Evolutionary conservation across 1,140 invertebrate species (phyloP).

Genomic region (Carposina sasakii): DNA sequence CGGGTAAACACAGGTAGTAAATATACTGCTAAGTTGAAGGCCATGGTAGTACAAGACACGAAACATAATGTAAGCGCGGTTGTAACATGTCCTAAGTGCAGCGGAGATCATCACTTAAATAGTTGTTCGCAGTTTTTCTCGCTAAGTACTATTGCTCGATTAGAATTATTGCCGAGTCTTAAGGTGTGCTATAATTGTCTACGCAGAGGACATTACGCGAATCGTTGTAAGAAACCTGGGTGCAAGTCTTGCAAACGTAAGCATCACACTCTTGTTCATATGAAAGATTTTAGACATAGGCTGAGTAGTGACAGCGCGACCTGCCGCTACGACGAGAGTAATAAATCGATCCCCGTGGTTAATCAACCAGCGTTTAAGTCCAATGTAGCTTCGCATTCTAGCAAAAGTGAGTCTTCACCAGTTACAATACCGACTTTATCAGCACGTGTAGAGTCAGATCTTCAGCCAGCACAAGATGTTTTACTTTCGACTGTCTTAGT

Average conservation of each 20-base stretch:
- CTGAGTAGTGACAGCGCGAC: too few species aligned
- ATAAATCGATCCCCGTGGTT: too few species aligned
- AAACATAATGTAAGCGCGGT: too few species aligned
- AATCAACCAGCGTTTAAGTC: neutral
- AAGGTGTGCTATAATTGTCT: conserved; percentile 8
- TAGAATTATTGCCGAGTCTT: neutral
- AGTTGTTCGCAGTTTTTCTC: neutral
- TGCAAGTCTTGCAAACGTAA: neutral
- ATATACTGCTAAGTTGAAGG: neutral
- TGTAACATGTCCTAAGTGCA: conserved; percentile 1
- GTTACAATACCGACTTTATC: neutral
- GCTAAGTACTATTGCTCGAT: neutral
- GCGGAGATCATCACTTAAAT: neutral
- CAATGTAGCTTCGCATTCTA: too few species aligned
- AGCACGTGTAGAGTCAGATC: neutral
- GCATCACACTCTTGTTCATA: neutral
- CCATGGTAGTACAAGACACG: neutral
- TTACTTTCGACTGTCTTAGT: conserved; percentile 12
- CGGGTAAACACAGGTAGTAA: neutral
- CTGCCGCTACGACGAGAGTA: neutral
- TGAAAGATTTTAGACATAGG: neutral
- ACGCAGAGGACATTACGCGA: conserved; percentile 3
- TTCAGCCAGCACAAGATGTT: neutral
- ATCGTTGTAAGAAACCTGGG: neutral
- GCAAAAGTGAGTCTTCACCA: neutral